phyloP scores from a whole-genome alignment of 2,888 invertebrate species.

The Lithodes maja region DNA sequence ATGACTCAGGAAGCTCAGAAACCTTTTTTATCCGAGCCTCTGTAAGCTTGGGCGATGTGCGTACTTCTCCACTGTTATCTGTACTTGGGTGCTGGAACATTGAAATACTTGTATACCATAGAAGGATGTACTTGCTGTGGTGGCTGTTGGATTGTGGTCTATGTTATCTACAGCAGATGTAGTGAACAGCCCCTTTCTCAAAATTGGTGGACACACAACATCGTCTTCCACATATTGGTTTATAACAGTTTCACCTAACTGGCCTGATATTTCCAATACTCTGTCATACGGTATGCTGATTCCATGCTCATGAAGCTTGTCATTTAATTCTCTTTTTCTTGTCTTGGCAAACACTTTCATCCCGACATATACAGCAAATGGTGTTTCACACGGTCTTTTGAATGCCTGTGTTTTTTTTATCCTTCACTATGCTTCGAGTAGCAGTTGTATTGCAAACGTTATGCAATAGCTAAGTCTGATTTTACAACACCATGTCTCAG shows the following conservation, averaged over 20 bases:
- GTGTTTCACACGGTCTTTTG: constrained; percentile 4
- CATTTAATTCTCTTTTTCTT: constrained; percentile 18
- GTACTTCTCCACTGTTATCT: not conserved
- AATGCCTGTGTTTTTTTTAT: not conserved
- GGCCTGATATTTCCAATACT: constrained; percentile 27
- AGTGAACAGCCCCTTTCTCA: constrained; percentile 26
- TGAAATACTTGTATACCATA: constrained; percentile 10
- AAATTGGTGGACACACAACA: constrained; percentile 32
- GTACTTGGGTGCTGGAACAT: not conserved
- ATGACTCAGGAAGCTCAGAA: constrained; percentile 19
- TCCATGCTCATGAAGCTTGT: constrained; percentile 24
- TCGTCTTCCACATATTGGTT: constrained; percentile 16
- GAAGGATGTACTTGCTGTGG: not conserved
- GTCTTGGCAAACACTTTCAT: constrained; percentile 30
- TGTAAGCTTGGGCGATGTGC: not conserved
- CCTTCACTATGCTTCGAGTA: constrained; percentile 3
- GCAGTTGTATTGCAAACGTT: constrained; percentile 35
- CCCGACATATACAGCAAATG: constrained; percentile 32
- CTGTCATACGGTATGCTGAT: constrained; percentile 38
- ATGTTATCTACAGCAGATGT: constrained; percentile 24
- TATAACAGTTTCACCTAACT: constrained; percentile 14
- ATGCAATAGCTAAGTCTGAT: constrained; percentile 21
- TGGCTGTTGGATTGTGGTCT: constrained; percentile 37
- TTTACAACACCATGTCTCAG: constrained; percentile 18
- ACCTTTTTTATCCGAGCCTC: constrained; percentile 3